Evolutionary conservation across 2,113 vertebrate species (phyloP).

Genomic region (human): GRCh38 chr1:109160001-109160500

Average conservation of each 20-base stretch:
- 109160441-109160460: not conserved
- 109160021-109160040: not conserved
- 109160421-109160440: not conserved
- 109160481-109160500: not conserved
- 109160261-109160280: too few species aligned
- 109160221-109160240: too few species aligned
- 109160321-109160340: not conserved
- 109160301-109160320: too few species aligned
- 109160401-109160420: slow-evolving; percentile 3
- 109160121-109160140: not conserved
- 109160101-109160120: not conserved
- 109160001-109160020: not conserved
- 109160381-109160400: not conserved
- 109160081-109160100: slow-evolving; percentile 2
- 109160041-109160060: not conserved
- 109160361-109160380: not conserved
- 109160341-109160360: not conserved
- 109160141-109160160: not conserved
- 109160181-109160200: too few species aligned
- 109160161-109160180: too few species aligned
- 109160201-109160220: too few species aligned
- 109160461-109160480: not conserved
- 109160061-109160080: not conserved
- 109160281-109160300: too few species aligned
- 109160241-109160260: too few species aligned